Base-by-base conservation (phyloP, 2,113 vertebrate genomes). In the Turdus rufiventris region DNA sequence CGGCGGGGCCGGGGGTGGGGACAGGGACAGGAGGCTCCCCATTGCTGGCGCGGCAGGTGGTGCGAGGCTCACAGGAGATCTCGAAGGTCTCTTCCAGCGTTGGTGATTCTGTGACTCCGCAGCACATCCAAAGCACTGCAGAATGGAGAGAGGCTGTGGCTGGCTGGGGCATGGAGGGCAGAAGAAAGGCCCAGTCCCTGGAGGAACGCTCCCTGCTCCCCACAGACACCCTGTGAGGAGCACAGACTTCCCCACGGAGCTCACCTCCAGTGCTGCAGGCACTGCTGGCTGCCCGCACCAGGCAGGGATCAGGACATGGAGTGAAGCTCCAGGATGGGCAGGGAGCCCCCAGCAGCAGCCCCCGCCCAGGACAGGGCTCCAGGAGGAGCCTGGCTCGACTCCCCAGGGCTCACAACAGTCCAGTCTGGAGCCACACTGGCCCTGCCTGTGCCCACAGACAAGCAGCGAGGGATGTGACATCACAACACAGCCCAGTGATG, bases 341-440 rank as follows among this genome's bases (percentile, higher is more conserved):
- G 45, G 21, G 36, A 76, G 8, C 8, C 25, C 33, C 33, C 63
- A 10, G n/a, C 1, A 33, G 10, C 43, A 53, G 84, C 18, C 56
- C 62, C 23, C 23, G 10, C 18, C 18, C 58, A 23, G 10, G 5
- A 18, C 47, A 31, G 13, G 11, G 26, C 33, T 33, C 18, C 38
- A 31, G 43, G 31, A 42, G 12, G 31, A 0, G 1, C 16, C 31
- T 57, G 60, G 24, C 61, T 66, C 3, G 0, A 3, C 12, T 2
- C 33, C 18, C 11, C 62, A 51, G 21, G 26, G 25, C 45, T 50
- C 14, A 3, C 18, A 38, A 20, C 45, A 47, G 7, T 18, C 31
- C 53, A 15, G 26, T 33, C 38, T 36, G 2, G 8, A 70, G 47
- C 47, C 33, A 28, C 19, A 16, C 9, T 16, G 47, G 63, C 38